A percentile compares a stretch with the other conserved stretches of the same genome.
These are phyloP conservation scores for Tyrannus savana DNA, from an alignment of 2,113 vertebrate species.

Conservation along the genomic window DNA sequence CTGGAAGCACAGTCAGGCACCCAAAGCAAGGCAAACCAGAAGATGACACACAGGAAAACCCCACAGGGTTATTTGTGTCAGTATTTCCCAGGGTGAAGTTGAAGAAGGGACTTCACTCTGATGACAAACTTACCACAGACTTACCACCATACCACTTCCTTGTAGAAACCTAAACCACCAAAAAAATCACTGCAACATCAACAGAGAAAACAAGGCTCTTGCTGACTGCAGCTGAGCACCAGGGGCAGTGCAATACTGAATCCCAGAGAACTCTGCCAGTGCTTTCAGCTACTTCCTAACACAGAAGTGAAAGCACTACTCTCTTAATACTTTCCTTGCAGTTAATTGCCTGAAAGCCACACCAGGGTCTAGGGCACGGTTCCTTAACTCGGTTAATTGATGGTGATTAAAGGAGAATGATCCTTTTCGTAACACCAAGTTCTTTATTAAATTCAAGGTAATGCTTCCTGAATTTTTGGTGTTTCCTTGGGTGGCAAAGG, in stretches of 20 bases:
- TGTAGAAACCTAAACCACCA: neutral
- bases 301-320: neutral
- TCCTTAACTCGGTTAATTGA: constrained; percentile 9
- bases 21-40: neutral
- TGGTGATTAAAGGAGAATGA: neutral
- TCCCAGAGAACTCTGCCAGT: neutral
- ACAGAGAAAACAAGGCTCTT: neutral
- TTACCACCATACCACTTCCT: neutral
- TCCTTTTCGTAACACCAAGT: neutral
- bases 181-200: neutral
- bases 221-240: neutral
- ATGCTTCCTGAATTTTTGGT: neutral
- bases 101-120: neutral
- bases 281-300: neutral
- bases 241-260: neutral
- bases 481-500: neutral
- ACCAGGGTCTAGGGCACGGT: neutral
- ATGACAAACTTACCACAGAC: neutral
- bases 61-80: neutral
- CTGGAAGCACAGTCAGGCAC: neutral
- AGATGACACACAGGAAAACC: neutral
- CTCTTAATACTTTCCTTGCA: neutral
- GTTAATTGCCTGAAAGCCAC: neutral
- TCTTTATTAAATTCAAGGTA: neutral
- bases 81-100: neutral